Evolutionary conservation across 2,888 invertebrate species (phyloP), one percentile per base, ranked within the genome.

Genomic region (Nephrotoma appendiculata): DNA sequence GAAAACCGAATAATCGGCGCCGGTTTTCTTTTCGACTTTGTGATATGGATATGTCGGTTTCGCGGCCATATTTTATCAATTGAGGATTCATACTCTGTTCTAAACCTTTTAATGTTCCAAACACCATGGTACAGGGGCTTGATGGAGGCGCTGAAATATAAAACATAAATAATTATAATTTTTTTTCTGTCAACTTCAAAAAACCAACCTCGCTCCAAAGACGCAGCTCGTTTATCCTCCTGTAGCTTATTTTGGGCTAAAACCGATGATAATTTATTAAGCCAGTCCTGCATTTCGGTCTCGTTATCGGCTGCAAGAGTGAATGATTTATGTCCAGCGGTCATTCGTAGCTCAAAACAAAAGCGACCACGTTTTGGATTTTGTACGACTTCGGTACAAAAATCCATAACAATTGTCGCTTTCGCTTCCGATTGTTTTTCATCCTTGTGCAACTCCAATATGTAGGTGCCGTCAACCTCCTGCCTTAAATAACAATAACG

Each of bases 31-130:
- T 95, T 85, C 98, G 93, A 0, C 96, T 94, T 87, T 95, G 94
- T 31, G 96, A 95, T 89, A 98, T 96, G 41, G 97, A 96, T 88
- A 95, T 94, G 89, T 98, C 98, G 0, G 98, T 98, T 92, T 98
- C 98, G 48, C 97, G 93, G 0, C 97, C 96, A 91, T 98, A 98
- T 90, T 96, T 95, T 90, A 97, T 96, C 86, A 98, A 92, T 89
- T 97, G 96, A 0, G 98, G 98, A 92, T 98, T 98, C 95, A 98
- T 96, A 89, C 97, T 97, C 90, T 97, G 97, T 89, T 98, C 98
- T 84, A 97, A 92, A 0, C 97, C 97, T 90, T 97, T 96, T 0
- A 97, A 92, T 0, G 97, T 97, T 5, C 97, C 97, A 91, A 95
- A 97, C 5, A 94, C 93, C 43, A 94, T 92, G n/a, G 92, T 91